Evolutionary conservation across 2,113 vertebrate species (phyloP), one percentile per base, ranked within the genome.

Genomic region (Xiphophorus maculatus): DNA sequence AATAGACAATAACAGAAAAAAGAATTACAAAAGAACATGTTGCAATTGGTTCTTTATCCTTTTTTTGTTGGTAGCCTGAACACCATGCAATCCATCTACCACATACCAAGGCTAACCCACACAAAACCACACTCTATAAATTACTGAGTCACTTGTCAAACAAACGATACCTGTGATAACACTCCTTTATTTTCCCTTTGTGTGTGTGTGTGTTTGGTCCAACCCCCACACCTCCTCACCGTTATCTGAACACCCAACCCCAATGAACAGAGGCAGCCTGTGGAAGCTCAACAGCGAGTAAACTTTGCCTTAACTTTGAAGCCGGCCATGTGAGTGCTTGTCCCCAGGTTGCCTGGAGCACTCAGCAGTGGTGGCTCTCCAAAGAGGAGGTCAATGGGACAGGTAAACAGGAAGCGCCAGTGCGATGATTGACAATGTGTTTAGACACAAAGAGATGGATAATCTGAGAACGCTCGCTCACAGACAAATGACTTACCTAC

Each of bases 291-390:
- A 90, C 87, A 87, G 81, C 86, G 80, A 85, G 88, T 93, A 91
- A 93, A 93, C 92, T 93, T 90, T 92, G 91, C 87, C 88, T 92
- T 91, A 86, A 90, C 90, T 92, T 92, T 92, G 90, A 93, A 91
- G 87, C 88, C 37, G 81, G 84, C 83, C 75, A 64, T 87, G 82
- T 90, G 86, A 91, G 89, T 84, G 88, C 89, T 86, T 88, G 91
- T 89, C 89, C 88, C 85, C 72, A 8, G 84, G 85, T 83, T 81
- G 87, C 76, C 64, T 67, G 22, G 69, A 86, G 84, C 87, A 87
- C 85, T 91, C 85, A 87, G 80, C 65, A 61, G 84, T 75, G 71
- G 86, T 85, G 88, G 82, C 89, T 89, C 79, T 87, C 83, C 85
- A 81, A 90, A 90, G 82, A 81, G 86, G 85, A 82, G 92, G 91